Conservation (phyloP, 2,797 vertebrate species). For the Erpetoichthys calabaricus region DNA sequence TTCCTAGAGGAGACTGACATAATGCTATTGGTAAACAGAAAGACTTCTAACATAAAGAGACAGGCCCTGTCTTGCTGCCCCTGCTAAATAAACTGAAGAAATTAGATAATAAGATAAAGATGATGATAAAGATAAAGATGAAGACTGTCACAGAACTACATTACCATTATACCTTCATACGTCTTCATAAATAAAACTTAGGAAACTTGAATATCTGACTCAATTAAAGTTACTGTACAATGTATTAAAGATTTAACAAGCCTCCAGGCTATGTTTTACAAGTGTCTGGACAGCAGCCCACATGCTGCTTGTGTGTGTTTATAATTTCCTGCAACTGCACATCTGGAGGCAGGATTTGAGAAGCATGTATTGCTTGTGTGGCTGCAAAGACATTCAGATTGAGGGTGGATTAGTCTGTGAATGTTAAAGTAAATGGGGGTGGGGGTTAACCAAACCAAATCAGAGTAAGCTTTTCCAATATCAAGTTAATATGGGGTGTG, state of each 20-base stretch:
- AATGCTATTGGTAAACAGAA: too few relatives aligned
- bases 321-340: slow-evolving; percentile 3
- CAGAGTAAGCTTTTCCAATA: too few relatives aligned
- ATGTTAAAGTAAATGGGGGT: too few relatives aligned
- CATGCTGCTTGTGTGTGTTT: slow-evolving; percentile 1
- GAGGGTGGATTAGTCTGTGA: too few relatives aligned
- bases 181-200: slow-evolving; percentile 50
- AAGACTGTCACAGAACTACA: slow-evolving; percentile 36
- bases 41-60: too few relatives aligned
- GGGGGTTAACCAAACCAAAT: too few relatives aligned
- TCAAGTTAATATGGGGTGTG: too few relatives aligned
- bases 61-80: too few relatives aligned
- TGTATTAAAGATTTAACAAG: slow-evolving; percentile 51
- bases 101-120: too few relatives aligned
- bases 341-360: slow-evolving; percentile 2
- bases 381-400: not conserved
- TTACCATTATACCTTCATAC: slow-evolving; percentile 53
- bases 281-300: slow-evolving; percentile 26
- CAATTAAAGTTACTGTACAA: slow-evolving; percentile 56
- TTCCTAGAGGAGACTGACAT: too few relatives aligned
- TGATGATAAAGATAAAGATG: slow-evolving; percentile 47
- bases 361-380: not conserved
- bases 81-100: too few relatives aligned
- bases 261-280: slow-evolving; percentile 29
- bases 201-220: slow-evolving; percentile 46